Percentiles rank a stretch among this genome's conserved stretches.
These are phyloP conservation scores for Oryzias sinensis DNA, from an alignment of 2,797 vertebrate species.

Conservation along the genomic window DNA sequence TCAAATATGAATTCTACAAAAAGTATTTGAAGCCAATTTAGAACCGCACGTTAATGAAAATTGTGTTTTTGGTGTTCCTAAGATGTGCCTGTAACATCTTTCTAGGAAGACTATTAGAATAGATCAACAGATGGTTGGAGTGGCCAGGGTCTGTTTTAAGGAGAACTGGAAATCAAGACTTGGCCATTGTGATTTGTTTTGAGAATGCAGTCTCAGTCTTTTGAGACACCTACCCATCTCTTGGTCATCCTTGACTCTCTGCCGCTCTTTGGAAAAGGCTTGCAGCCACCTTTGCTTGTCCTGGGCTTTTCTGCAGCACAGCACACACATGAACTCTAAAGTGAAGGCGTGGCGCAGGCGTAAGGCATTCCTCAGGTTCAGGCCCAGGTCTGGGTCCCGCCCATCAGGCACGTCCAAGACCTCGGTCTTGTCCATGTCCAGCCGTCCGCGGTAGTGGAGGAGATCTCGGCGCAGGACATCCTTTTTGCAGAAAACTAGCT, in stretches of 20 bases:
- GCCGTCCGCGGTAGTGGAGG: conserved; percentile 89
- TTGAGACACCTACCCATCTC: conserved; percentile 86
- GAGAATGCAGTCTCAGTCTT: not conserved
- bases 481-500: conserved; percentile 95
- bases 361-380: conserved; percentile 86
- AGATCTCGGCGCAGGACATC: conserved; percentile 93
- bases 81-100: too few species aligned
- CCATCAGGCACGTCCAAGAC: conserved; percentile 86
- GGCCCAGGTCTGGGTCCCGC: conserved; percentile 83
- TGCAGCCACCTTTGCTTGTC: conserved; percentile 93
- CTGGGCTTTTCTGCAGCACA: conserved; percentile 89
- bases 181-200: conserved; percentile 14
- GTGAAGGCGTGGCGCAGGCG: conserved; percentile 81
- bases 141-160: too few species aligned
- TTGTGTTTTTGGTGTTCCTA: too few species aligned
- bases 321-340: conserved; percentile 80
- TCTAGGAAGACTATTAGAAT: too few species aligned
- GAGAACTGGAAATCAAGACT: too few species aligned
- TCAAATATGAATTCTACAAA: too few species aligned
- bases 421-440: conserved; percentile 87
- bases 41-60: too few species aligned
- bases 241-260: conserved; percentile 88
- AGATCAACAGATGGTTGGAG: too few species aligned
- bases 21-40: too few species aligned
- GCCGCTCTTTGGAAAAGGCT: conserved; percentile 86